Evolutionary conservation across 1,140 invertebrate species (phyloP).

Genomic region (Colletes gigas): DNA sequence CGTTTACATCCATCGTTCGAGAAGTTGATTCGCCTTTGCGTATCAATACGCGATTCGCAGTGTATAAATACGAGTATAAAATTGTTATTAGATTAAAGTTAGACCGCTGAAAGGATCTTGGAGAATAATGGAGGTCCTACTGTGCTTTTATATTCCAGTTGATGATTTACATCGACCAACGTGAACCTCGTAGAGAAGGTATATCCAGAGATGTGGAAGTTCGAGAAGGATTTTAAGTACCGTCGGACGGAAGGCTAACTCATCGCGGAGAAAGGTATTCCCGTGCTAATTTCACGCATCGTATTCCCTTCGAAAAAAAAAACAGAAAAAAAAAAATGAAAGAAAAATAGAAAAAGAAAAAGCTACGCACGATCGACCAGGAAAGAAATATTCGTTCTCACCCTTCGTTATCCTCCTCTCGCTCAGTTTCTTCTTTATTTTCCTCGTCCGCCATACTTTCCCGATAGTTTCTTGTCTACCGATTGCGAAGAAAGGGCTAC

Average conservation of each 20-base stretch:
- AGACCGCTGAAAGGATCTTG: too few species aligned
- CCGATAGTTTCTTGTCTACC: neutral
- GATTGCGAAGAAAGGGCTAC: constrained; percentile 16
- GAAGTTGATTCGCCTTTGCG: too few species aligned
- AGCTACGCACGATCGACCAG: neutral
- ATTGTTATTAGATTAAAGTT: too few species aligned
- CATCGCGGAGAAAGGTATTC: neutral
- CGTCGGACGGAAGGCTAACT: neutral
- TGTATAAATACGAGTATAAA: too few species aligned
- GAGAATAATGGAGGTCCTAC: too few species aligned
- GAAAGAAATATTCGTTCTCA: constrained; percentile 46
- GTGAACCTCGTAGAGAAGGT: neutral
- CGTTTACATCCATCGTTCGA: too few species aligned
- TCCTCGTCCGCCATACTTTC: constrained; percentile 66
- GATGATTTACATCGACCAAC: neutral
- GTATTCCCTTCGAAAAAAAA: neutral
- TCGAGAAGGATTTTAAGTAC: neutral
- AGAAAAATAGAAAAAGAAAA: neutral
- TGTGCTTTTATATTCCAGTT: neutral
- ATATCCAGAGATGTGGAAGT: neutral
- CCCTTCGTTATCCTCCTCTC: constrained; percentile 65
- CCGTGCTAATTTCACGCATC: neutral
- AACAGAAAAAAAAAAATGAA: neutral
- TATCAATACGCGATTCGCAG: too few species aligned
- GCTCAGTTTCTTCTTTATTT: constrained; percentile 41